Evolutionary conservation across 2,888 invertebrate genomes (phyloP), one percentile per base, ranked within the genome.

Genomic region (Asteroscopus sphinx): DNA sequence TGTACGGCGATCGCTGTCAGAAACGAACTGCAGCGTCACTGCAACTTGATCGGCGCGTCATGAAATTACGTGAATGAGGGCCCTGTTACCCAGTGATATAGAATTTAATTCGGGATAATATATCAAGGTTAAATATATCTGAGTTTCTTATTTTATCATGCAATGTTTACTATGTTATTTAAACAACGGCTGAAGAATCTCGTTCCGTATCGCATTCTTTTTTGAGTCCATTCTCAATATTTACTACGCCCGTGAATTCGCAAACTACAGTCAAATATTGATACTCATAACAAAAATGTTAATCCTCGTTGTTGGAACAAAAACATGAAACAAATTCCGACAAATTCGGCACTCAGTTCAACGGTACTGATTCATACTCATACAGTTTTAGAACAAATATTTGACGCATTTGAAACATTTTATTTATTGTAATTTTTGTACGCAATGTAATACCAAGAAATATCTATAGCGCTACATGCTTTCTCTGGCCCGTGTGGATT

Each of bases 331-430:
- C 33, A 25, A 30, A 35, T 40, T 30, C 17, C 9, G 26, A 44
- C 5, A 40, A 36, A 42, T 32, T 26, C 9, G 16, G 5, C 16
- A 12, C 16, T 25, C 16, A 54, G 36, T 55, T 49, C 13, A 35
- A 21, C 39, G 53, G 11, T 36, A 21, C 21, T 44, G 42, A 48
- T 48, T 44, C 39, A 65, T 40, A 36, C 28, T 30, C 11, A n/a
- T 13, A 32, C 42, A 48, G 16, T 53, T 68, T 46, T 39, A 68
- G 47, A 68, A 52, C 46, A 47, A 59, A 67, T 47, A 47, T 60
- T 52, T 52, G 33, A 47, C 42, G 42, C 35, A 47, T 25, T 36
- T 21, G 32, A 32, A 44, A 40, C 16, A 54, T 48, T 61, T 53
- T 62, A 42, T 66, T 55, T 36, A 44, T 47, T 44, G 28, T 36